Evolutionary conservation across 2,113 vertebrate genomes (phyloP).

Genomic region (Elephas maximus): DNA sequence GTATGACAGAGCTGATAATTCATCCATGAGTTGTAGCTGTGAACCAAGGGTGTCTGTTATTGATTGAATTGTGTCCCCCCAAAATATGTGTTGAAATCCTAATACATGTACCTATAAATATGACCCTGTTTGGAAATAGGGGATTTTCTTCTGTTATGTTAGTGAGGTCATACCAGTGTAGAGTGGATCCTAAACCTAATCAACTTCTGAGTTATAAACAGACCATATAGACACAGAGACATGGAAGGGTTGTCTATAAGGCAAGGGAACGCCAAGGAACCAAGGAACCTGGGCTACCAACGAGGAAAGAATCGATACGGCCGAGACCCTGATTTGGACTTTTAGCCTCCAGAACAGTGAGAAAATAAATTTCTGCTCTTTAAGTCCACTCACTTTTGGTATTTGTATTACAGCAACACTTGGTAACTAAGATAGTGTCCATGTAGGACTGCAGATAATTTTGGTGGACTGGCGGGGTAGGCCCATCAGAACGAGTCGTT

Average conservation of each 20-base stretch:
- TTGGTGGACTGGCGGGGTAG: background rate
- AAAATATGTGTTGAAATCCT: background rate
- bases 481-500: background rate
- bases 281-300: no score
- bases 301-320: no score
- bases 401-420: no score
- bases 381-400: no score
- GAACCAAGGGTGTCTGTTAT: background rate
- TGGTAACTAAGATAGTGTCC: no score
- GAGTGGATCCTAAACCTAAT: background rate
- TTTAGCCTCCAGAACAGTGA: no score
- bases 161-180: background rate
- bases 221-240: background rate
- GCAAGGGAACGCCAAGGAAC: no score
- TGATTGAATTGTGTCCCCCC: background rate
- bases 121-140: background rate
- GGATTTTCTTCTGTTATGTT: background rate
- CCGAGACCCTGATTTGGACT: no score
- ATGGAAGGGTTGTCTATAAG: no score
- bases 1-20: background rate
- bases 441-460: background rate
- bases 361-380: no score
- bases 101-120: background rate
- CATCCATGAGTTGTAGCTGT: background rate
- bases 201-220: background rate